phyloP scores from a whole-genome alignment of 2,888 invertebrate genomes.

The Eugnorisma glareosa region DNA sequence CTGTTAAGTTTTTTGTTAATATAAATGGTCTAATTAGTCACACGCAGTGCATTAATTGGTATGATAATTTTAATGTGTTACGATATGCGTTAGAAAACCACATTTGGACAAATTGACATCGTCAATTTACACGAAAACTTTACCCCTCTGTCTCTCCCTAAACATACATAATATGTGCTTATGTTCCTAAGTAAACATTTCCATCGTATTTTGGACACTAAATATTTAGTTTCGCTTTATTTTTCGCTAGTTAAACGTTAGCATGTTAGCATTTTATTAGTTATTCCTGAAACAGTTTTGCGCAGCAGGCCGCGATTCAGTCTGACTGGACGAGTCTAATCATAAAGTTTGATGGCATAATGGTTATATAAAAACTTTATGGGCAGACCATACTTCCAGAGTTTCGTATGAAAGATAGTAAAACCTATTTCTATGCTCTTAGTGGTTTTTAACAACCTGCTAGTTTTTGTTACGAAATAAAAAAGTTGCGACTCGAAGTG shows the following conservation, averaged over 20 bases:
- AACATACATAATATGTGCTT: slow-evolving; percentile 25
- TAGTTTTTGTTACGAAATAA: slow-evolving; percentile 50
- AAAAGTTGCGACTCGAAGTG: slow-evolving; percentile 26
- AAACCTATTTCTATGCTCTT: slow-evolving; percentile 65
- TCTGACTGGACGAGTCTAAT: slow-evolving; percentile 66
- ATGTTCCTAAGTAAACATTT: slow-evolving; percentile 26
- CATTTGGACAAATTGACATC: slow-evolving; percentile 59
- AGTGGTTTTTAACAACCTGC: slow-evolving; percentile 49
- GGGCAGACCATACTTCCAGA: slow-evolving; percentile 63
- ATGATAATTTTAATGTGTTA: slow-evolving; percentile 73
- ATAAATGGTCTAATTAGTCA: slow-evolving; percentile 83
- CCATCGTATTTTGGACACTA: not conserved
- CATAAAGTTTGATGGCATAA: slow-evolving; percentile 72
- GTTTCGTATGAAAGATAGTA: slow-evolving; percentile 62
- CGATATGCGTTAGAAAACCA: slow-evolving; percentile 66
- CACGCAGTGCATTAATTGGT: slow-evolving; percentile 77
- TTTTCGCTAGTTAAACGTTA: slow-evolving; percentile 33
- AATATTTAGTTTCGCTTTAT: slow-evolving; percentile 34
- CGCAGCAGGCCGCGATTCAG: slow-evolving; percentile 60
- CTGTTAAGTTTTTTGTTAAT: slow-evolving; percentile 81
- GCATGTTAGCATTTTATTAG: slow-evolving; percentile 60
- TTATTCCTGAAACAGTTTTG: slow-evolving; percentile 55
- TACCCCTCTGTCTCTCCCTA: slow-evolving; percentile 17
- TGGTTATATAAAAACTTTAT: slow-evolving; percentile 74
- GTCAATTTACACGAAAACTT: slow-evolving; percentile 39